These are phyloP conservation scores for Naja naja DNA, from an alignment of 2,113 vertebrate species.

Conservation along the genomic window DNA sequence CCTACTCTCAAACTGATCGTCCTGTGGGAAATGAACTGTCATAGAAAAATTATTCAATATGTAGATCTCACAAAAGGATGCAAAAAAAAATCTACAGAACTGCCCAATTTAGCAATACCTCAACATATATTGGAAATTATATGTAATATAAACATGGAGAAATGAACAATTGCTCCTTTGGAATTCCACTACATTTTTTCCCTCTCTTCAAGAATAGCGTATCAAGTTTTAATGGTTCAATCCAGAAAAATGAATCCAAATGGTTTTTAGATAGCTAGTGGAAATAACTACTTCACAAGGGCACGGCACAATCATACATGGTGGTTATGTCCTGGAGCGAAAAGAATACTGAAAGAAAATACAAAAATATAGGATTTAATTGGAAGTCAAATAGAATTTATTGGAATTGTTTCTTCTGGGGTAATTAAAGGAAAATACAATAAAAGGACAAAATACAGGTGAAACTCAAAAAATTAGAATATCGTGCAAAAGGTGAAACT, in stretches of 20 bases:
- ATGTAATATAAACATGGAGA: not conserved
- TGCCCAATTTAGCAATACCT: not conserved
- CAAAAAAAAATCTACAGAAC: not conserved
- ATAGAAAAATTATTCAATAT: not conserved
- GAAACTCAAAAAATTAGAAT: no score
- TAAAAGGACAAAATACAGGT: no score
- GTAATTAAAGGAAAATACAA: no score
- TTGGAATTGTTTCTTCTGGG: no score
- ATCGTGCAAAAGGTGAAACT: no score
- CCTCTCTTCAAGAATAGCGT: not conserved
- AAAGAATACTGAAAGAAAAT: no score
- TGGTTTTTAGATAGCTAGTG: not conserved
- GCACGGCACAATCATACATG: no score
- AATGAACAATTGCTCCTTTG: not conserved
- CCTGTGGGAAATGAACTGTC: not conserved
- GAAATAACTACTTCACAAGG: no score
- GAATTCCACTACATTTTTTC: not conserved
- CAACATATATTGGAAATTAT: not conserved
- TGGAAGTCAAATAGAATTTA: no score
- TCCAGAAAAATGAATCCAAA: not conserved
- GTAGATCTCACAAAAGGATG: not conserved
- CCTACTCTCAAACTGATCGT: not conserved
- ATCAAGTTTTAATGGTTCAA: not conserved
- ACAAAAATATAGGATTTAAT: no score
- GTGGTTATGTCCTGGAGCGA: no score